Evolutionary conservation across 2,888 invertebrate species (phyloP), one percentile per base, ranked within the genome.

Genomic region (Amorpha juglandis): DNA sequence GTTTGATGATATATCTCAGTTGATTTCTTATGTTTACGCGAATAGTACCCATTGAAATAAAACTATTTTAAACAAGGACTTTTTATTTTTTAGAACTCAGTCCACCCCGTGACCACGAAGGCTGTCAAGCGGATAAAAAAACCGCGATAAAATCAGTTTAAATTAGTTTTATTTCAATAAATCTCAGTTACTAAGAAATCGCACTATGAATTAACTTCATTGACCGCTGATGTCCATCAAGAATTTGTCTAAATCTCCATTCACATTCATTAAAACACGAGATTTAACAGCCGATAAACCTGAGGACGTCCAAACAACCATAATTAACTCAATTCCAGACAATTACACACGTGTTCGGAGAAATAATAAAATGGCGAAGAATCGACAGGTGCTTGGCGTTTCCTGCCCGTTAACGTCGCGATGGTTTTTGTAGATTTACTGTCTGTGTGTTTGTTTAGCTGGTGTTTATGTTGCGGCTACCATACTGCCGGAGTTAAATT

Each of bases 241-340:
- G 19, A 16, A 21, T 11, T 19, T 21, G 19, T 12, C 19, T 11
- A 51, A 19, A 21, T 21, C 27, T 4, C 27, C 27, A 27, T 27
- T 27, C 27, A 27, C 14, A 27, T 12, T 14, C 11, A 6, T 27
- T 6, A 52, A 27, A 52, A 52, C 6, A 8, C 53, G 8, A n/a
- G 53, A n/a, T 53, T 35, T 53, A 53, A 8, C 53, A 35, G 33
- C 33, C 53, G n/a, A 35, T 53, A 35, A 53, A 53, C n/a, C 33
- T 33, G n/a, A 53, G 53, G 50, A 50, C 50, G 9, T 14, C 11
- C 45, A 45, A 45, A 45, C 45, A 45, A 14, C 45, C 38, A 58
- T 58, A 42, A 58, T 58, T 58, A 58, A 58, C 58, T 58, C 58
- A 58, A 58, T 58, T 38, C 12, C 42, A 38, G 42, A 42, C 58